phyloP scores from a whole-genome alignment of 2,797 vertebrate species.

The Danio albolineatus region DNA sequence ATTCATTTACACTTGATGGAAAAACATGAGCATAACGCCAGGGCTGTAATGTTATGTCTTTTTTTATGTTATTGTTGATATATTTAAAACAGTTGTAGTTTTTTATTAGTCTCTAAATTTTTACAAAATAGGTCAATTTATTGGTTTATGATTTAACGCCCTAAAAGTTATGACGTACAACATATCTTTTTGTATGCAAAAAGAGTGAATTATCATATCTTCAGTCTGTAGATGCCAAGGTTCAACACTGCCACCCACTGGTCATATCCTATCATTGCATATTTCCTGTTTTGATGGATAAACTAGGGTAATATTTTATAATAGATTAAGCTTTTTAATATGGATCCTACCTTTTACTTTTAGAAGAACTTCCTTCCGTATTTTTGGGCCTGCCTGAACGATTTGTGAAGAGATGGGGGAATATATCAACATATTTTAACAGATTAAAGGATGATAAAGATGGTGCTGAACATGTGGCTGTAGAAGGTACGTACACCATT shows the following conservation, averaged over 20 bases:
- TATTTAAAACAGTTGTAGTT: too few species aligned
- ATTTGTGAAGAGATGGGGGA: not conserved
- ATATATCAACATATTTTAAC: too few species aligned
- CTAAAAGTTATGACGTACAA: not conserved
- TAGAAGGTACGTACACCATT: too few species aligned
- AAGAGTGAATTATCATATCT: not conserved
- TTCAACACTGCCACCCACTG: conserved; percentile 17
- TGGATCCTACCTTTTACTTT: not conserved
- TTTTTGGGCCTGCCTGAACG: not conserved
- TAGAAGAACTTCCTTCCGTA: not conserved
- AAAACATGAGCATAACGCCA: not conserved
- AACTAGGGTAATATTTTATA: not conserved
- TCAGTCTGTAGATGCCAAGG: not conserved
- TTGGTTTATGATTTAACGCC: not conserved
- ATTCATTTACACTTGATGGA: not conserved
- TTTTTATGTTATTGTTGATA: not conserved
- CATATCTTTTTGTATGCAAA: not conserved
- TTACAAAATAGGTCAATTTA: not conserved
- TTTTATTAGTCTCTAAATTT: too few species aligned
- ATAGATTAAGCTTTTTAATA: not conserved
- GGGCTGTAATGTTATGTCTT: not conserved
- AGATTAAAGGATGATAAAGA: not conserved
- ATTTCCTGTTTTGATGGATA: not conserved
- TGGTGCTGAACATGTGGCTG: too few species aligned
- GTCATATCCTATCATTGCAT: not conserved